Percentiles rank a stretch among this genome's conserved stretches.
phyloP scores from a whole-genome alignment of 2,888 invertebrate genomes.

The Perdita meconis region DNA sequence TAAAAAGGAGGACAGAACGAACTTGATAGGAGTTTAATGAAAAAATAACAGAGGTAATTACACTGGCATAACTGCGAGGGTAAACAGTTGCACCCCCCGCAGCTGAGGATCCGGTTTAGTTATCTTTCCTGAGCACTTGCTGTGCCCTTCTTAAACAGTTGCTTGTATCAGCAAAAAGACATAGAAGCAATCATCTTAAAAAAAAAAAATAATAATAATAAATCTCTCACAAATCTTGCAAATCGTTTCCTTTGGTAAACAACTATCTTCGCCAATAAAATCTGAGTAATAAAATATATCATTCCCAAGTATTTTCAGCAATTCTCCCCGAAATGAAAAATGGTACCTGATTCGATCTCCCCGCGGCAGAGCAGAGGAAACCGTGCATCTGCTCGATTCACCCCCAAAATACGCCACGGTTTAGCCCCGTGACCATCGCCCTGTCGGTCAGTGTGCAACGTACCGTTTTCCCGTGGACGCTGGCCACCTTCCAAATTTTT shows the following conservation, averaged over 20 bases:
- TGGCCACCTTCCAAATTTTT: constrained; percentile 47
- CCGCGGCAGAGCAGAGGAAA: constrained; percentile 5
- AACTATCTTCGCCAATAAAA: too few relatives aligned
- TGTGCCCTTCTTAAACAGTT: constrained; percentile 37
- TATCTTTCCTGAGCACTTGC: constrained; percentile 32
- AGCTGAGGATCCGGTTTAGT: constrained; percentile 54
- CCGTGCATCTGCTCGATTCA: constrained; percentile 46
- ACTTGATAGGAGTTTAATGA: constrained; percentile 77
- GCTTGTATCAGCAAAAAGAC: too few relatives aligned
- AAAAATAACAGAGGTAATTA: constrained; percentile 79
- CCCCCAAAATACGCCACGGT: constrained; percentile 34
- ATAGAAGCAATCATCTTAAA: too few relatives aligned
- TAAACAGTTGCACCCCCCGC: constrained; percentile 56
- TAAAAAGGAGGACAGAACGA: constrained; percentile 40
- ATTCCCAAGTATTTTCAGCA: background rate
- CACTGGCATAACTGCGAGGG: constrained; percentile 48
- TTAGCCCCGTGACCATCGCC: constrained; percentile 42
- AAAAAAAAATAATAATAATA: too few relatives aligned
- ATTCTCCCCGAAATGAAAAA: background rate
- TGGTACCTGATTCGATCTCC: constrained; percentile 42
- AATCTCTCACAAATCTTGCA: too few relatives aligned
- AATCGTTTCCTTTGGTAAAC: too few relatives aligned
- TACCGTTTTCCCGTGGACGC: constrained; percentile 10
- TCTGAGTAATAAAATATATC: too few relatives aligned
- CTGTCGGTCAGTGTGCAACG: constrained; percentile 61